Evolutionary conservation across 1,140 invertebrate genomes (phyloP).

Genomic region (Dysdera silvatica): DNA sequence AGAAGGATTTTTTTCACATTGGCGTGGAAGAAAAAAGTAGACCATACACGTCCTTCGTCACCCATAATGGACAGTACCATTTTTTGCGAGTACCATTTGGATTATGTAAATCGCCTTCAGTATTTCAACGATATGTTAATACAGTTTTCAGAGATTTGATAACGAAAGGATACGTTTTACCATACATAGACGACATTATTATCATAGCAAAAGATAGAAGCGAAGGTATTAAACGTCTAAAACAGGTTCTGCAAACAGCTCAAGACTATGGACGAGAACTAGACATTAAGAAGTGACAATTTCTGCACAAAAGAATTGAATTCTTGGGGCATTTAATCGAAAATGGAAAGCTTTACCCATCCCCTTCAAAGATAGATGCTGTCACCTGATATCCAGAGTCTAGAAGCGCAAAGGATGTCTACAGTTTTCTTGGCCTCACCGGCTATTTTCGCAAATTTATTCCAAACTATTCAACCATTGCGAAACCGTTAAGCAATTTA

Average conservation of each 20-base stretch:
- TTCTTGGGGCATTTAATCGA: constrained; percentile 8
- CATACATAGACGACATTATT: constrained; percentile 22
- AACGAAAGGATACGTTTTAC: neutral
- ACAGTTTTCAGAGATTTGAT: too few species aligned
- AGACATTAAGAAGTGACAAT: constrained; percentile 15
- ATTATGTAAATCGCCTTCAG: neutral
- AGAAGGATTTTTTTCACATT: constrained; percentile 4
- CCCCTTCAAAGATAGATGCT: neutral
- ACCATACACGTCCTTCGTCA: neutral
- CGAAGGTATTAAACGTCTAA: neutral
- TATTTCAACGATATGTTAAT: constrained; percentile 8
- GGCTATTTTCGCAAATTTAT: constrained; percentile 41
- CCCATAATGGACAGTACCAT: neutral
- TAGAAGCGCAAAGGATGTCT: constrained; percentile 30
- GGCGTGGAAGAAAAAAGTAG: neutral
- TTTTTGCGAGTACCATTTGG: neutral
- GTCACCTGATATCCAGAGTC: constrained; percentile 32
- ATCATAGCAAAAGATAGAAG: neutral
- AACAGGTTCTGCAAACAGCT: neutral
- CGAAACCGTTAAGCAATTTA: constrained; percentile 40
- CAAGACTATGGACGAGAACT: neutral
- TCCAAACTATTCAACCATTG: constrained; percentile 35
- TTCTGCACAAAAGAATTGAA: constrained; percentile 4
- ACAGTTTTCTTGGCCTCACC: constrained; percentile 38
- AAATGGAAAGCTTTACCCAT: constrained; percentile 1